Evolutionary conservation across 2,888 invertebrate genomes (phyloP).

Genomic region (Portevinia maculata): DNA sequence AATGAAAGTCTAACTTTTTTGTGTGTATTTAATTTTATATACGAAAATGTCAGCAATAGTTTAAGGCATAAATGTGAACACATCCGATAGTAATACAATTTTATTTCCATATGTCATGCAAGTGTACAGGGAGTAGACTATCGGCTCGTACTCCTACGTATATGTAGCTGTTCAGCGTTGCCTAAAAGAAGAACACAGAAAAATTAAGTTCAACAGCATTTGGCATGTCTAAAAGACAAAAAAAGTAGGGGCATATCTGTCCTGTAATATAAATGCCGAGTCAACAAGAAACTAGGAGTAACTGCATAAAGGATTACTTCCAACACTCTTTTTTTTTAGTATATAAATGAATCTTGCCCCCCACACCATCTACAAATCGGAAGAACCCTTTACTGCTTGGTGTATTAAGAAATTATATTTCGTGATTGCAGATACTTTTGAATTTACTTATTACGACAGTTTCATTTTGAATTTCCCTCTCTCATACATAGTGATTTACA

Average conservation of each 20-base stretch:
- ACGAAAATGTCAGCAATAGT: conserved; percentile 59
- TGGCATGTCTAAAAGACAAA: conserved; percentile 54
- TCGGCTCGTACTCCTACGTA: neutral
- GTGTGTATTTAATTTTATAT: conserved; percentile 53
- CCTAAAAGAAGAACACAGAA: conserved; percentile 28
- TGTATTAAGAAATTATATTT: conserved; percentile 72
- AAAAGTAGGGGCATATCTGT: conserved; percentile 25
- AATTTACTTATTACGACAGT: conserved; percentile 71
- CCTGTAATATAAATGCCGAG: conserved; percentile 51
- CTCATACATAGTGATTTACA: conserved; percentile 62
- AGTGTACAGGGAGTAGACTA: conserved; percentile 12
- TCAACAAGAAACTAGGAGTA: conserved; percentile 21
- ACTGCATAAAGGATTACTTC: conserved; percentile 42
- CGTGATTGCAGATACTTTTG: conserved; percentile 74
- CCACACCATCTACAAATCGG: neutral
- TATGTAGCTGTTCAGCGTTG: conserved; percentile 13
- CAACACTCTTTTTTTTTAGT: conserved; percentile 59
- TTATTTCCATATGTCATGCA: conserved; percentile 66
- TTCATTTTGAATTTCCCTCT: conserved; percentile 53
- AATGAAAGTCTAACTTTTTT: conserved; percentile 48
- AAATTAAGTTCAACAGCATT: conserved; percentile 62
- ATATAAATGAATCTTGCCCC: conserved; percentile 27
- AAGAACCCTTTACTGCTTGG: conserved; percentile 43
- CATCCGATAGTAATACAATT: conserved; percentile 69
- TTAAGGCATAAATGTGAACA: conserved; percentile 60